Conservation (phyloP, 2,113 vertebrate genomes). For the Narcine bancroftii region DNA sequence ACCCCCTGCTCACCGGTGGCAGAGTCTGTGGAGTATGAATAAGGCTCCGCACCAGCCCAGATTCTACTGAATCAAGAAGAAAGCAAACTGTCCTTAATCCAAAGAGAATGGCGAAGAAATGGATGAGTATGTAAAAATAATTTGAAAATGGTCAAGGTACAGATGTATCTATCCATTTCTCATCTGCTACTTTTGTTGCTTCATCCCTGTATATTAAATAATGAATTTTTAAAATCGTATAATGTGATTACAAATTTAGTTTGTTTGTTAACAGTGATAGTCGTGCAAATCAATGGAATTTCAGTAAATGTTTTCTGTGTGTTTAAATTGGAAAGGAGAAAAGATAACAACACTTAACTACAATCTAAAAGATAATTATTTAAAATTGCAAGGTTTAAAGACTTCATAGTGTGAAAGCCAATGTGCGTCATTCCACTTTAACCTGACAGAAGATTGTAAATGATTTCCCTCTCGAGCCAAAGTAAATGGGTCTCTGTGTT, state of each 20-base stretch:
- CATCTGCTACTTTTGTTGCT: too few relatives aligned
- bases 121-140: neutral
- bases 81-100: too few relatives aligned
- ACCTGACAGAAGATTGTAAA: conserved; percentile 32
- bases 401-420: neutral
- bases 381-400: neutral
- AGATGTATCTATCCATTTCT: neutral
- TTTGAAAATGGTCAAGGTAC: neutral
- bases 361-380: neutral
- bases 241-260: neutral
- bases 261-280: neutral
- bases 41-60: too few relatives aligned
- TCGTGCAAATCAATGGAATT: neutral
- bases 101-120: too few relatives aligned
- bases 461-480: conserved; percentile 26
- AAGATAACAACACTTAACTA: conserved; percentile 18
- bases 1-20: too few relatives aligned
- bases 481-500: conserved; percentile 34
- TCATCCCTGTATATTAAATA: neutral
- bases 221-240: neutral
- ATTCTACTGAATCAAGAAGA: too few relatives aligned
- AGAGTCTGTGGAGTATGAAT: too few relatives aligned
- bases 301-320: neutral
- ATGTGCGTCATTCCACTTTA: conserved; percentile 36
- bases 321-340: conserved; percentile 14